Conservation (phyloP, 2,113 vertebrate genomes). For the Halichoerus grypus region DNA sequence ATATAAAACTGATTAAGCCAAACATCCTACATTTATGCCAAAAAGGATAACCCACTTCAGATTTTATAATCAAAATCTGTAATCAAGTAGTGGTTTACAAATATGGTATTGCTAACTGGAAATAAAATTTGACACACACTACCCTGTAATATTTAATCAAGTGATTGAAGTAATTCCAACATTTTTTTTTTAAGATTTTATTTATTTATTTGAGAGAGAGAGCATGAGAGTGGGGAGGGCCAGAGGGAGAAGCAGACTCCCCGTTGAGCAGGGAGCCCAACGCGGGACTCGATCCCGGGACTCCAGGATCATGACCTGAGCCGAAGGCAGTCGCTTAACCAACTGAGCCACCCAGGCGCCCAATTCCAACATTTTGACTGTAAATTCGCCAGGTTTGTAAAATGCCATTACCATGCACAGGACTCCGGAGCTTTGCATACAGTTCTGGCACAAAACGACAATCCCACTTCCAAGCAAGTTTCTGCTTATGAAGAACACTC, state of each 20-base stretch:
- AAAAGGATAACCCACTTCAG: slow-evolving; percentile 12
- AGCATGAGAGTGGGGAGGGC: too few species aligned
- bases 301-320: too few species aligned
- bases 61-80: slow-evolving; percentile 45
- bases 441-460: not conserved
- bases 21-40: not conserved
- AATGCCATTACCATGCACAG: not conserved
- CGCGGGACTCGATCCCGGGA: too few species aligned
- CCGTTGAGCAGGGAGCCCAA: too few species aligned
- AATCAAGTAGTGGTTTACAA: not conserved
- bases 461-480: not conserved
- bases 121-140: not conserved
- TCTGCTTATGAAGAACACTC: not conserved
- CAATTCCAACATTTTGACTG: not conserved
- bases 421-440: not conserved
- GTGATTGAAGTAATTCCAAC: not conserved
- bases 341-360: too few species aligned
- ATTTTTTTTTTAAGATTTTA: not conserved
- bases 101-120: not conserved
- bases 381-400: not conserved
- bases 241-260: too few species aligned
- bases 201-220: too few species aligned
- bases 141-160: not conserved
- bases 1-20: not conserved
- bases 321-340: too few species aligned